These are phyloP conservation scores for Discoglossus pictus DNA, from an alignment of 2,797 vertebrate genomes.

Conservation along the genomic window DNA sequence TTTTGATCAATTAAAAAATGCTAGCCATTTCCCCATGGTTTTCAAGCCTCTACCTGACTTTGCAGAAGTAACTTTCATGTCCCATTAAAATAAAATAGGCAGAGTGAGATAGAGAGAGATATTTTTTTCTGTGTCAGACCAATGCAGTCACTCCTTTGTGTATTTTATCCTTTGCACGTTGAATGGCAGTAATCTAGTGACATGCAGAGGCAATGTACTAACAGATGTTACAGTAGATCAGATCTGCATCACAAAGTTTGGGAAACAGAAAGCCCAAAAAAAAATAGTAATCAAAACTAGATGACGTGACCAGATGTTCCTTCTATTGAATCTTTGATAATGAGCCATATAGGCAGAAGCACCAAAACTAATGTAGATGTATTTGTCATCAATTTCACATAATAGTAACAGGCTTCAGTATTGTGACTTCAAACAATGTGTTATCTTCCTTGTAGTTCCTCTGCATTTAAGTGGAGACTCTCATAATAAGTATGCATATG, in stretches of 20 bases:
- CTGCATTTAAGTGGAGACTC: too few species aligned
- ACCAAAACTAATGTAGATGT: conserved; percentile 7
- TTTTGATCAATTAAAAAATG: too few species aligned
- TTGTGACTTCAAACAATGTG: conserved; percentile 31
- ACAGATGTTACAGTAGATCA: conserved; percentile 30
- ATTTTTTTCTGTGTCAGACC: conserved; percentile 9
- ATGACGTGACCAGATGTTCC: conserved; percentile 32
- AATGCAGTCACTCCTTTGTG: background rate
- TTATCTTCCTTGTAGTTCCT: too few species aligned
- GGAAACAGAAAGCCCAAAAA: conserved; percentile 28
- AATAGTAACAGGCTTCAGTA: background rate
- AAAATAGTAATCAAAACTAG: conserved; percentile 19
- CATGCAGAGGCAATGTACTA: conserved; percentile 31
- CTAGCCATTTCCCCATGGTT: conserved; percentile 10
- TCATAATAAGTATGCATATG: background rate
- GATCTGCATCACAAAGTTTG: conserved; percentile 11
- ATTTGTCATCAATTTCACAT: background rate
- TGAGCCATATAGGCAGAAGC: conserved; percentile 33
- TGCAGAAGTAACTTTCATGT: too few species aligned
- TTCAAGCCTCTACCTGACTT: too few species aligned
- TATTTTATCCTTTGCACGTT: conserved; percentile 1
- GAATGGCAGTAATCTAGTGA: conserved; percentile 30
- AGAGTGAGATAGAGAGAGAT: too few species aligned
- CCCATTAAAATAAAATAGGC: too few species aligned
- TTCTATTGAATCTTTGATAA: conserved; percentile 34